phyloP scores from a whole-genome alignment of 1,140 invertebrate genomes.

The Hylaeus volcanicus region DNA sequence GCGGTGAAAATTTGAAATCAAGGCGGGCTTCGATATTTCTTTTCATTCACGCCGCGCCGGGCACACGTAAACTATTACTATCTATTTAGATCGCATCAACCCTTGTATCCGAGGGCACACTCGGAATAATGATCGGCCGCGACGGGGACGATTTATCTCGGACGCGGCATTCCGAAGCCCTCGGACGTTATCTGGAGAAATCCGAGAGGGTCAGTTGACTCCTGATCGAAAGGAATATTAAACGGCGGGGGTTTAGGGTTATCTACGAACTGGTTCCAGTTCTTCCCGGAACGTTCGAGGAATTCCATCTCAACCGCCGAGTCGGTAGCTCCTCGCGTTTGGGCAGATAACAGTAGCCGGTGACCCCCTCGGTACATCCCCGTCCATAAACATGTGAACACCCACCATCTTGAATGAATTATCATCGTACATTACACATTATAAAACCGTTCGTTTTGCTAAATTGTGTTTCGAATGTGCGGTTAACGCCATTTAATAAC shows the following conservation, averaged over 20 bases:
- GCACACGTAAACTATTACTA: neutral
- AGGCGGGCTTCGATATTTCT: neutral
- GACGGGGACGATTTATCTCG: constrained; percentile 35
- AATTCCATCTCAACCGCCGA: constrained; percentile 24
- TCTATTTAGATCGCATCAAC: constrained; percentile 6
- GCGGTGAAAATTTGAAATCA: neutral
- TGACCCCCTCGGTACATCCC: neutral
- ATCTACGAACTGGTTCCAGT: constrained; percentile 31
- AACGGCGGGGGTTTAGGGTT: constrained; percentile 33
- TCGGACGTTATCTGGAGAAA: constrained; percentile 43
- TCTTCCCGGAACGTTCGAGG: constrained; percentile 16
- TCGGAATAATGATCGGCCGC: constrained; percentile 4
- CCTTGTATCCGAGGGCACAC: neutral
- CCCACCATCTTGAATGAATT: too few species aligned
- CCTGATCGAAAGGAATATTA: constrained; percentile 45
- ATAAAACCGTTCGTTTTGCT: too few species aligned
- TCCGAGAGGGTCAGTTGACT: constrained; percentile 29
- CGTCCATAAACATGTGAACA: too few species aligned
- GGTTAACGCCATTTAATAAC: too few species aligned
- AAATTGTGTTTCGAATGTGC: too few species aligned
- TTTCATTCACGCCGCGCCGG: neutral
- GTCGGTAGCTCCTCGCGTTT: neutral
- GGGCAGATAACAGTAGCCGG: constrained; percentile 25
- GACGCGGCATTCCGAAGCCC: constrained; percentile 11
- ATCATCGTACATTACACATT: too few species aligned